These are phyloP conservation scores for Poicephalus gulielmi DNA, from an alignment of 2,113 vertebrate genomes.

Conservation along the genomic window DNA sequence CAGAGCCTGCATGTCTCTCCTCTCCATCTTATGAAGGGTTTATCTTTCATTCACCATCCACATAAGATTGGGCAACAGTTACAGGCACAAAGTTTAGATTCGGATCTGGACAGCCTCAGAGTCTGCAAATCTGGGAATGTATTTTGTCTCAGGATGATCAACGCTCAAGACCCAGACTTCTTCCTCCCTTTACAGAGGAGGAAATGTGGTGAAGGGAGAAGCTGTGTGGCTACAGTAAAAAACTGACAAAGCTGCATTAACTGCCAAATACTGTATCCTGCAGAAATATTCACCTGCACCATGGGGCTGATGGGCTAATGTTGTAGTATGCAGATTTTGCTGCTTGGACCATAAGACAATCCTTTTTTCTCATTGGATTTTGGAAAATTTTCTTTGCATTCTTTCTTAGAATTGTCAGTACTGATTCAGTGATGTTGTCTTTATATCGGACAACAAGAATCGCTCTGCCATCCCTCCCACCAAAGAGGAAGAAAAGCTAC, in stretches of 20 bases:
- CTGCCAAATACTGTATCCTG: not conserved
- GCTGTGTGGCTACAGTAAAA: not conserved
- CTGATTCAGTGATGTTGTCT: not conserved
- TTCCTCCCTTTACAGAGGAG: not conserved
- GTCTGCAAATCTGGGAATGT: not conserved
- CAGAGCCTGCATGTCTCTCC: not conserved
- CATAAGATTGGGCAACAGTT: not conserved
- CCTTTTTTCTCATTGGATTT: not conserved
- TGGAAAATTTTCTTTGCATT: not conserved
- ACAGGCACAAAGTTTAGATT: not conserved
- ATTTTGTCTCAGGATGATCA: not conserved
- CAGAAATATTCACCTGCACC: not conserved
- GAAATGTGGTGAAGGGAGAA: not conserved
- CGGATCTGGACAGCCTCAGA: not conserved
- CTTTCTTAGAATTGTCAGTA: not conserved
- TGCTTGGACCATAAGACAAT: not conserved
- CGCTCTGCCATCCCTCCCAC: not conserved
- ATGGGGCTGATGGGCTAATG: not conserved
- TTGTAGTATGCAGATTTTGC: not conserved
- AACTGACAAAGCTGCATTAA: not conserved
- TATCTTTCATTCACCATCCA: not conserved
- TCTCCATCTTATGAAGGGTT: not conserved
- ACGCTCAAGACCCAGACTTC: not conserved
- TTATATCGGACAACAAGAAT: not conserved
- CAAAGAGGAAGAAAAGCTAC: not conserved